phyloP scores from a whole-genome alignment of 2,797 vertebrate species.

The Cossypha dichroa region DNA sequence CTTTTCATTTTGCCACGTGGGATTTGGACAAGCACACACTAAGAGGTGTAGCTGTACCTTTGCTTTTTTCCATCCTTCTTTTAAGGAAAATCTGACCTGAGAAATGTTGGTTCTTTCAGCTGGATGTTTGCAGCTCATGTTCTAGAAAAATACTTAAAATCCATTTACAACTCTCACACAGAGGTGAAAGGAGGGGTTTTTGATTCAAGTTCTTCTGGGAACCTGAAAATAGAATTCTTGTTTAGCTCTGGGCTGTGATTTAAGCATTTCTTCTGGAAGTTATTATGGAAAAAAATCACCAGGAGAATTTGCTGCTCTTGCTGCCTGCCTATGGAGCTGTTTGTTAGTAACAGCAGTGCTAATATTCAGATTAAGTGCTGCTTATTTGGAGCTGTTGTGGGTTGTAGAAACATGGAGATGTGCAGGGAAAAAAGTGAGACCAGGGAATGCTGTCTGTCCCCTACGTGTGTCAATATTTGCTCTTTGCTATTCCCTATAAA shows the following conservation, averaged over 20 bases:
- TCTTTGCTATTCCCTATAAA: neutral
- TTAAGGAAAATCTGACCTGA: neutral
- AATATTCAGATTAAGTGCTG: neutral
- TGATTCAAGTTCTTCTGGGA: neutral
- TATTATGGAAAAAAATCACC: neutral
- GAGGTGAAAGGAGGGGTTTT: constrained; percentile 10
- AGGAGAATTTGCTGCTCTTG: neutral
- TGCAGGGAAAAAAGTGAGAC: neutral
- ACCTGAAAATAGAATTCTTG: constrained; percentile 5
- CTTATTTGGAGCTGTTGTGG: neutral
- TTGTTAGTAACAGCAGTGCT: neutral
- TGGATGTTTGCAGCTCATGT: neutral
- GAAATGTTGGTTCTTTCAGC: neutral
- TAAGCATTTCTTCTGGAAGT: constrained; percentile 20
- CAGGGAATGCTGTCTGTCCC: fast-evolving
- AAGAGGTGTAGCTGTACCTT: neutral
- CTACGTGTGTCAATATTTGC: fast-evolving
- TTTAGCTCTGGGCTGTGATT: neutral
- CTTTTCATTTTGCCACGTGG: neutral
- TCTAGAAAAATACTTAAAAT: neutral
- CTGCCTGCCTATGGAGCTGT: neutral
- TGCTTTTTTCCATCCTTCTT: neutral
- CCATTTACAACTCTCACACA: neutral
- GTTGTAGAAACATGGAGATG: neutral
- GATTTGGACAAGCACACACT: neutral